Evolutionary conservation across 1,140 invertebrate species (phyloP).

Genomic region (Andricus grossulariae): DNA sequence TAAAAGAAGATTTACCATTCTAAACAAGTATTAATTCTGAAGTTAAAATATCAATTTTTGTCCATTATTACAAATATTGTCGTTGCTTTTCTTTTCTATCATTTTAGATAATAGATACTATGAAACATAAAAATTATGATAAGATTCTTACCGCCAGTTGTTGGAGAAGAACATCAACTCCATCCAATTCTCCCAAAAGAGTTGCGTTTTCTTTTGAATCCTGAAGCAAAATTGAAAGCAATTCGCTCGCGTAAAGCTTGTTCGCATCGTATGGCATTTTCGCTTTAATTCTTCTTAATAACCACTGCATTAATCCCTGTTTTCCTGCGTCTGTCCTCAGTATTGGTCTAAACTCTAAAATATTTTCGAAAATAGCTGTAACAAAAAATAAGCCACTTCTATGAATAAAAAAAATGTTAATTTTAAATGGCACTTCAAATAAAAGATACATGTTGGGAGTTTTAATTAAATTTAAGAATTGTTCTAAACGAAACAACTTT

Average conservation of each 20-base stretch:
- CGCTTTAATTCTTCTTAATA: conserved; percentile 91
- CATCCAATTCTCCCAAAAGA: conserved; percentile 92
- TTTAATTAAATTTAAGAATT: too few relatives aligned
- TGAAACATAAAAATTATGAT: not conserved
- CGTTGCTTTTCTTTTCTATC: too few relatives aligned
- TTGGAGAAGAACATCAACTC: conserved; percentile 96
- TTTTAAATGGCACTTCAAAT: too few relatives aligned
- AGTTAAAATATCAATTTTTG: too few relatives aligned
- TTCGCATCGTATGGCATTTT: conserved; percentile 96
- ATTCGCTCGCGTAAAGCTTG: conserved; percentile 97
- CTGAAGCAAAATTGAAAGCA: conserved; percentile 96
- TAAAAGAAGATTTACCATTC: too few relatives aligned
- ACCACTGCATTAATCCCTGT: conserved; percentile 94
- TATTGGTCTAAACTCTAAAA: conserved; percentile 93
- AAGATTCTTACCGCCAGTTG: conserved; percentile 88
- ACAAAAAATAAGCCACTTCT: conserved; percentile 47
- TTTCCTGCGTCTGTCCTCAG: conserved; percentile 89
- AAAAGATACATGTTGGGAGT: too few relatives aligned
- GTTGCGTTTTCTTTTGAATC: conserved; percentile 89
- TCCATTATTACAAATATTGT: too few relatives aligned
- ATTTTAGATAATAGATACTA: too few relatives aligned
- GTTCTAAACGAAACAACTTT: too few relatives aligned
- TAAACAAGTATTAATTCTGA: too few relatives aligned
- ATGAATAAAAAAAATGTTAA: too few relatives aligned
- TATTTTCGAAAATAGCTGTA: conserved; percentile 90